A percentile compares a stretch with the other conserved stretches of the same genome.
phyloP scores from a whole-genome alignment of 2,797 vertebrate genomes.

The Mergus octosetaceus region DNA sequence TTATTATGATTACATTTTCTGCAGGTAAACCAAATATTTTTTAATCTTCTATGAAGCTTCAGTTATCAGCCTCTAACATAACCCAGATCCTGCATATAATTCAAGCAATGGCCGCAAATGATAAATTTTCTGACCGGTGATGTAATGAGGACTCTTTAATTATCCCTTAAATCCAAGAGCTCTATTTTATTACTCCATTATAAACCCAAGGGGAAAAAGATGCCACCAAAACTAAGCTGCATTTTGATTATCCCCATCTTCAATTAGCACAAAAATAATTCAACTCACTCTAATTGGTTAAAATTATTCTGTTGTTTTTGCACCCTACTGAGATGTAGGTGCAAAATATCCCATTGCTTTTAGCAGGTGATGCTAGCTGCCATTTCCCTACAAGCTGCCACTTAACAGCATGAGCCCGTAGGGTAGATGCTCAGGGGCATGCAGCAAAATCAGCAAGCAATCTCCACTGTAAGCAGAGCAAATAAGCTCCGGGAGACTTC shows the following conservation, averaged over 20 bases:
- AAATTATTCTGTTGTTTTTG: not conserved
- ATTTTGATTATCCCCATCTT: conserved; percentile 2
- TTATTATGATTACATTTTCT: not conserved
- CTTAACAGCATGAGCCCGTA: not conserved
- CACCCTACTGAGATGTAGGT: not conserved
- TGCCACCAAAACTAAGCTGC: conserved; percentile 38
- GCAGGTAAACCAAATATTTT: not conserved
- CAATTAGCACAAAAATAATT: conserved; percentile 2
- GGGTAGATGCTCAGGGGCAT: not conserved
- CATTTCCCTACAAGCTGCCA: not conserved
- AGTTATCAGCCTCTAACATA: not conserved
- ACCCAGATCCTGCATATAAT: not conserved
- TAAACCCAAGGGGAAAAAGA: conserved; percentile 55
- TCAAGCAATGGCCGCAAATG: not conserved
- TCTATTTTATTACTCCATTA: conserved; percentile 69
- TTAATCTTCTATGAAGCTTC: not conserved
- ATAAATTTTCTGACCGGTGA: conserved; percentile 16
- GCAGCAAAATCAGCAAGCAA: conserved; percentile 32
- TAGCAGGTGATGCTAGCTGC: not conserved
- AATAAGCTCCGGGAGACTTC: conserved; percentile 6
- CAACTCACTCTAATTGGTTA: not conserved
- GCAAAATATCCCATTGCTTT: not conserved
- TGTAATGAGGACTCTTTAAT: conserved; percentile 8
- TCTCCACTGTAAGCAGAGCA: conserved; percentile 37
- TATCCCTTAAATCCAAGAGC: conserved; percentile 78